Conservation (phyloP, 2,797 vertebrate species). For the Eospalax fontanierii region DNA sequence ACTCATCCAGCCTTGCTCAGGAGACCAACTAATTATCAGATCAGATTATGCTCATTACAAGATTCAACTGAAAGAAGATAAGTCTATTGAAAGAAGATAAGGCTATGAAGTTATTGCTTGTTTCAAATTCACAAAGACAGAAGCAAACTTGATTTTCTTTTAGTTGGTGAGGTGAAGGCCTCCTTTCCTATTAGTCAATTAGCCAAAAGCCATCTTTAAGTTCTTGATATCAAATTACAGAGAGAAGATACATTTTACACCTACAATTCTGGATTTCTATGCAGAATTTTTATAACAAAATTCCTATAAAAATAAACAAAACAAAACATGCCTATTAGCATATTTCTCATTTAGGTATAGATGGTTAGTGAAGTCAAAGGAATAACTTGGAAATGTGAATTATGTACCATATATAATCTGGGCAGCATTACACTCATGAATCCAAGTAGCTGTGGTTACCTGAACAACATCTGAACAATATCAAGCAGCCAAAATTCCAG, state of each 20-base stretch:
- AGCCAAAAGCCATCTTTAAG: accelerated
- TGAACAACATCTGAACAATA: not conserved
- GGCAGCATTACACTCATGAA: not conserved
- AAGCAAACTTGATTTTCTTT: not conserved
- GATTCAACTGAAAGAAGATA: not conserved
- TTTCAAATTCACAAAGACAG: not conserved
- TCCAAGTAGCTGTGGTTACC: not conserved
- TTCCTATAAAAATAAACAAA: not conserved
- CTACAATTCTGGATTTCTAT: not conserved
- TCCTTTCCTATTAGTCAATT: not conserved
- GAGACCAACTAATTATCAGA: not conserved
- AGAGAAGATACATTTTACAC: not conserved
- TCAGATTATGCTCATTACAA: not conserved
- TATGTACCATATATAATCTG: not conserved
- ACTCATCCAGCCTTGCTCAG: accelerated
- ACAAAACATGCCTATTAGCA: not conserved
- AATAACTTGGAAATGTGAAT: not conserved
- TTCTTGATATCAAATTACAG: not conserved
- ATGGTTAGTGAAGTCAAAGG: not conserved
- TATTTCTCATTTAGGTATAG: not conserved
- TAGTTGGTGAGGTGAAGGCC: not conserved
- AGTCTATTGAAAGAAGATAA: not conserved
- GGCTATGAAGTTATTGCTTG: too few relatives aligned
- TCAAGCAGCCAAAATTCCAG: not conserved
- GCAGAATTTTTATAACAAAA: not conserved